Base-by-base conservation (phyloP, 1,140 invertebrate genomes). In the Nixonia krombeini region DNA sequence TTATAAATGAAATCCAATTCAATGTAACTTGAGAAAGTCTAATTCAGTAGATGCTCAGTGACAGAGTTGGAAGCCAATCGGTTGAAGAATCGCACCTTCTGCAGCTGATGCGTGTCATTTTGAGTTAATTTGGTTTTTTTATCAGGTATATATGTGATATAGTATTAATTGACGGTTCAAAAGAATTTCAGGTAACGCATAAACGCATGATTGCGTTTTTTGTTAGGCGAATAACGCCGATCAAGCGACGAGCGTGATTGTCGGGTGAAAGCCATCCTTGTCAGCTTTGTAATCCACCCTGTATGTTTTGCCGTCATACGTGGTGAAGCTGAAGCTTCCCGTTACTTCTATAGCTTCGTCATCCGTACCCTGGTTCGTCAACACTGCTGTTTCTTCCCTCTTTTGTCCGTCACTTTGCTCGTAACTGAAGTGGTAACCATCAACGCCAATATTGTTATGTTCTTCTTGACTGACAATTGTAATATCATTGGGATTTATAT, bases 371-470 rank as follows among this genome's bases (percentile, higher is more conserved):
- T 77, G 73, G 40, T 86, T 84, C 33, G 74, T 77, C 9, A 85
- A 28, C 26, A 83, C 78, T 0, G 78, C 83, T 0, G 83, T 86
- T 56, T 86, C 83, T 25, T 86, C 84, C 16, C 82, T 73, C 15
- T 81, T 82, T 37, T 86, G 83, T 0, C 83, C 83, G 31, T 85
- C 84, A 56, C 83, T 85, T 35, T 85, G 82, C 45, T 85, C 83
- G 46, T 85, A 86, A 38, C 81, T 84, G 47, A 80, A 86, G 26
- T 78, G 83, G 45, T 85, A 85, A 17, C 84, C 82, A 26, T 82
- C 80, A 4, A 84, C 77, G 1, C 82, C 83, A 38, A 85, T 85
- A 55, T 83, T 85, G 52, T 86, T 85, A 28, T 78, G 70, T 35
- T 85, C 83, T 17, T 86, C 82, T 29, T 85, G 82, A 7, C 73